Base-by-base conservation (phyloP, 2,113 vertebrate genomes). In the Gambusia affinis region DNA sequence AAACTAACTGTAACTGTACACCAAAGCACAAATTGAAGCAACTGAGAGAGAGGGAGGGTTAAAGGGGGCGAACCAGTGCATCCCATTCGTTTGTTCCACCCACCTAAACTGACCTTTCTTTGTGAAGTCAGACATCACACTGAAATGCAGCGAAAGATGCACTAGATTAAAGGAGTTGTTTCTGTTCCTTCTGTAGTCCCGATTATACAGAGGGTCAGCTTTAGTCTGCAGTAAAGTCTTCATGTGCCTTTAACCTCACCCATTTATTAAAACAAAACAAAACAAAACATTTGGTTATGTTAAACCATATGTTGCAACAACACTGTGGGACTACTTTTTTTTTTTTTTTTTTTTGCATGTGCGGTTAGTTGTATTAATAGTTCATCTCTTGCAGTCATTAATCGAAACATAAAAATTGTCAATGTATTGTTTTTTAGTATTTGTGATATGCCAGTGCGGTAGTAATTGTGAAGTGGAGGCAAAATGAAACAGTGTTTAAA, bases 11-110 rank as follows among this genome's bases (percentile, higher is more conserved):
- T 86, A 86, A 82, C 84, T 82, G 81, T 75, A 82, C 24, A 73
- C 87, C 79, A 79, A 83, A 89, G 77, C 76, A 67, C 83, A 88
- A 88, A 79, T 88, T 87, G 73, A 87, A 84, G 77, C 75, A 79
- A 63, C 75, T 68, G 72, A 79, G 85, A 78, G 81, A 74, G 65
- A 71, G 73, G 75, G 70, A 77, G 80, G 61, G 72, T 29, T 10
- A 60, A n/a, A 67, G 30, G 73, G 68, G 76, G 69, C 81, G 80
- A 74, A 60, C 72, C 51, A 12, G 80, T 62, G 71, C 79, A 87
- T 88, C 85, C 87, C 79, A 68, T 84, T 82, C 79, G 88, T 92
- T 92, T 92, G 86, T 91, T 91, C 83, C 88, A 76, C 86, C 91
- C 86, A 91, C 85, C 78, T 66, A 35, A 81, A 66, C 75, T 82